phyloP scores from a whole-genome alignment of 2,888 invertebrate genomes.

The Octodonta nipae region DNA sequence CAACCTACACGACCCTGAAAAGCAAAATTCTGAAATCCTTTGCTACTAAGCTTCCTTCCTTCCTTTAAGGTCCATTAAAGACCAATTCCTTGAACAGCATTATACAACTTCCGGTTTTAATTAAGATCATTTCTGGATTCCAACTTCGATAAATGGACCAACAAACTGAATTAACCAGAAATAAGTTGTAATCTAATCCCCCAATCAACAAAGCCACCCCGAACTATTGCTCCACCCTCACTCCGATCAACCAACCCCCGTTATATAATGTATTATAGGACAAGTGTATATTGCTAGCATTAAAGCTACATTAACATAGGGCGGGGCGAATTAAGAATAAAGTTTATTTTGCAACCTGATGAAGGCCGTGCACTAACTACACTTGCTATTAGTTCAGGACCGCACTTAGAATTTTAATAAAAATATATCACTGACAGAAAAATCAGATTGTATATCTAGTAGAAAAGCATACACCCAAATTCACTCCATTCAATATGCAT shows the following conservation, averaged over 20 bases:
- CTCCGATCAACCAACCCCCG: constrained; percentile 13
- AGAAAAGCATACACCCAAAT: too few relatives aligned
- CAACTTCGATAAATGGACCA: constrained; percentile 10
- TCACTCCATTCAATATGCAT: too few relatives aligned
- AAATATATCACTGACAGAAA: too few relatives aligned
- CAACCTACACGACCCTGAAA: too few relatives aligned
- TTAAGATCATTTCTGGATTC: too few relatives aligned
- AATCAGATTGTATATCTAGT: too few relatives aligned
- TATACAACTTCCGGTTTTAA: too few relatives aligned
- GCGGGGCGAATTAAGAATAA: constrained; percentile 26
- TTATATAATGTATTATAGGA: constrained; percentile 17
- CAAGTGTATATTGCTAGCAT: constrained; percentile 30
- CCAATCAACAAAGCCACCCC: constrained; percentile 9
- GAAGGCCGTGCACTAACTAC: constrained; percentile 24
- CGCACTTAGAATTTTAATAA: too few relatives aligned
- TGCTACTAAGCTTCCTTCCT: too few relatives aligned
- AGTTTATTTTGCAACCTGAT: constrained; percentile 32
- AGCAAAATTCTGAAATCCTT: too few relatives aligned
- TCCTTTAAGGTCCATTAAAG: too few relatives aligned
- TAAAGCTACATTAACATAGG: constrained; percentile 32
- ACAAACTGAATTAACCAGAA: constrained; percentile 14
- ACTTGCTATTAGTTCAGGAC: constrained; percentile 17
- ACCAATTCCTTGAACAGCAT: too few relatives aligned
- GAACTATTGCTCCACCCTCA: constrained; percentile 17
- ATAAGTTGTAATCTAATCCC: constrained; percentile 20